Percentiles rank a stretch among this genome's conserved stretches.
phyloP scores from a whole-genome alignment of 2,888 invertebrate genomes.

The Allacma fusca region DNA sequence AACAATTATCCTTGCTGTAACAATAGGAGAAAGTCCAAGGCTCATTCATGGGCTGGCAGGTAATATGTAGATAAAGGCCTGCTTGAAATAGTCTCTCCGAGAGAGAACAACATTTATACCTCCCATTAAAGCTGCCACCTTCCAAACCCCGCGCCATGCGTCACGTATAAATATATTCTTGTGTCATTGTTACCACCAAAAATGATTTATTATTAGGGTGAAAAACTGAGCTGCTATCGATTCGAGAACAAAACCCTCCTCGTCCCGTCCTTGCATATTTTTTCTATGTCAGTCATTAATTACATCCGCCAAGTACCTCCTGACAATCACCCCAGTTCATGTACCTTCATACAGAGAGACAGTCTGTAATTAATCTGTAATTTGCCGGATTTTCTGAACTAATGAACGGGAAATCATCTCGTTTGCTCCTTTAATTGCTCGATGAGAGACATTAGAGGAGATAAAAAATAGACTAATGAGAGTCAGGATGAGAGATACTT shows the following conservation, averaged over 20 bases:
- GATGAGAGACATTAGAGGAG: too few relatives aligned
- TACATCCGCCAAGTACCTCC: neutral
- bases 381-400: too few relatives aligned
- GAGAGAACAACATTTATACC: neutral
- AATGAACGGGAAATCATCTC: too few relatives aligned
- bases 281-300: neutral
- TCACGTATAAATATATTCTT: slow-evolving; percentile 1
- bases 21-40: neutral
- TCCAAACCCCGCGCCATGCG: neutral
- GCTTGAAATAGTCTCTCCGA: neutral
- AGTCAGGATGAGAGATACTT: too few relatives aligned
- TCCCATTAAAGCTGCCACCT: slow-evolving; percentile 1
- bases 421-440: too few relatives aligned
- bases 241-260: neutral
- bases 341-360: too few relatives aligned
- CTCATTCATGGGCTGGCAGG: neutral
- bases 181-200: neutral
- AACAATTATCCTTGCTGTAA: neutral
- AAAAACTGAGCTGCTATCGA: neutral
- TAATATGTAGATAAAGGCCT: neutral
- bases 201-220: slow-evolving; percentile 8
- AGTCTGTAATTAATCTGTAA: too few relatives aligned
- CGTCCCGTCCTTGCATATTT: neutral
- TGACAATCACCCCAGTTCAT: too few relatives aligned
- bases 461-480: too few relatives aligned